These are phyloP conservation scores for Oasisia sp. DNA, from an alignment of 2,888 invertebrate species.

Conservation along the genomic window DNA sequence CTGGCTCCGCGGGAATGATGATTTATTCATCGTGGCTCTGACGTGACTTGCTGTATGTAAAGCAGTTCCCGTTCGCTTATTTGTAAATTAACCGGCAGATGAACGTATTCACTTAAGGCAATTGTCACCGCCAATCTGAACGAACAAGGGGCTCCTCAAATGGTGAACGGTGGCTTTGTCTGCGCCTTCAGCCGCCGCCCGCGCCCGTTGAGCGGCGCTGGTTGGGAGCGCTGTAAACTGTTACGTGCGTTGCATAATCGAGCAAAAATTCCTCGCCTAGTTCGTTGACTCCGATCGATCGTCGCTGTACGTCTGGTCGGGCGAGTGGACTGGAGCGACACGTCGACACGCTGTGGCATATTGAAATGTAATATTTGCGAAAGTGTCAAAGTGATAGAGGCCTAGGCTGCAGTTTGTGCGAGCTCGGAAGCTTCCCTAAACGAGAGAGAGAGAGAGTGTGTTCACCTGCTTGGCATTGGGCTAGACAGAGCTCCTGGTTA, in stretches of 20 bases:
- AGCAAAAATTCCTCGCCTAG: too few species aligned
- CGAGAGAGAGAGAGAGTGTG: not conserved
- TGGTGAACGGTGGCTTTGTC: not conserved
- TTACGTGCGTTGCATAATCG: slow-evolving; percentile 1
- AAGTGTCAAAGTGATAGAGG: not conserved
- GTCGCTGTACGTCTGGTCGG: not conserved
- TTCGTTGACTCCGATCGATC: not conserved
- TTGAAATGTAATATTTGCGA: not conserved
- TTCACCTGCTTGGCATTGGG: not conserved
- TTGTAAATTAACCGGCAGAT: not conserved
- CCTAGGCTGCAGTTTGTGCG: not conserved
- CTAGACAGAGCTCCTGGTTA: not conserved
- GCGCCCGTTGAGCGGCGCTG: not conserved
- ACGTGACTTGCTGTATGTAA: not conserved
- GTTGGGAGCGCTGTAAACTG: not conserved
- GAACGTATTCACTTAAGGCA: not conserved
- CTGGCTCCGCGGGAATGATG: not conserved
- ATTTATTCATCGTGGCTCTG: not conserved
- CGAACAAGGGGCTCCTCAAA: not conserved
- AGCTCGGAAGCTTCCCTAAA: not conserved
- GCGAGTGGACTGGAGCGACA: not conserved
- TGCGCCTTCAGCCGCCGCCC: not conserved
- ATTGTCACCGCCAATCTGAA: not conserved
- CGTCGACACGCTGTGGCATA: not conserved
- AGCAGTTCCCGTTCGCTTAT: not conserved